Percentiles rank a stretch among this genome's conserved stretches.
Conservation (phyloP, 2,888 invertebrate genomes). For the Nomada fucata region DNA sequence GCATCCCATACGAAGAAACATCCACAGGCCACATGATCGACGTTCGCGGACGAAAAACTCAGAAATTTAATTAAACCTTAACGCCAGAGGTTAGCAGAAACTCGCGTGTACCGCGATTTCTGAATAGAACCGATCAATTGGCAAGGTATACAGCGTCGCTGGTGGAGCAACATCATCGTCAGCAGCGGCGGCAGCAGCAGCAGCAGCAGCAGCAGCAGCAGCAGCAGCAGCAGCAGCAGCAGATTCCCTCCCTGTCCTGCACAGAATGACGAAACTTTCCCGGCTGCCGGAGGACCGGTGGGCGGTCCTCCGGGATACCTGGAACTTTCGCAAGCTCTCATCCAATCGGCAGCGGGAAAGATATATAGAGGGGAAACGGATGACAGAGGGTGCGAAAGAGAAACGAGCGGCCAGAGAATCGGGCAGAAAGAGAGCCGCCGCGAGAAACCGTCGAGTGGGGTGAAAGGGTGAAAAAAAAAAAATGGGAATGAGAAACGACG, state of each 20-base stretch:
- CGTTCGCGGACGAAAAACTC: slow-evolving; percentile 18
- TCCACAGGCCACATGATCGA: background rate
- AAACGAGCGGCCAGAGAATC: slow-evolving; percentile 35
- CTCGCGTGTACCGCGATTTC: slow-evolving; percentile 33
- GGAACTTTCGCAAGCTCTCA: slow-evolving; percentile 81
- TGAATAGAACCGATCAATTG: slow-evolving; percentile 39
- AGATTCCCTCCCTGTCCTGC: slow-evolving; percentile 45
- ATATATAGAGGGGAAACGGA: slow-evolving; percentile 52
- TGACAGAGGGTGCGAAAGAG: slow-evolving; percentile 58
- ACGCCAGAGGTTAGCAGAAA: slow-evolving; percentile 11
- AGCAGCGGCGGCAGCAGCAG: slow-evolving; percentile 10
- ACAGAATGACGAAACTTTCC: slow-evolving; percentile 78
- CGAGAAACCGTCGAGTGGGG: slow-evolving; percentile 1
- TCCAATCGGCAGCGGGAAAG: slow-evolving; percentile 75
- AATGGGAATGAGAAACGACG: background rate
- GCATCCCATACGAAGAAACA: too few relatives aligned
- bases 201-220: slow-evolving; percentile 5
- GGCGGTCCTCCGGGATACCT: slow-evolving; percentile 80
- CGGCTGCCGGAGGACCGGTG: slow-evolving; percentile 74
- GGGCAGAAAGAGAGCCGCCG: slow-evolving; percentile 20
- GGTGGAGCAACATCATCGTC: slow-evolving; percentile 38
- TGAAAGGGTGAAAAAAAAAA: slow-evolving; percentile 1
- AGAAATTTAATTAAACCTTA: slow-evolving; percentile 41
- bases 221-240: slow-evolving; percentile 26
- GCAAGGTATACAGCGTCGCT: slow-evolving; percentile 32